Percentiles rank a stretch among this genome's conserved stretches.
Evolutionary conservation across 1,140 invertebrate species (phyloP).

Genomic region (Notospermus geniculatus): DNA sequence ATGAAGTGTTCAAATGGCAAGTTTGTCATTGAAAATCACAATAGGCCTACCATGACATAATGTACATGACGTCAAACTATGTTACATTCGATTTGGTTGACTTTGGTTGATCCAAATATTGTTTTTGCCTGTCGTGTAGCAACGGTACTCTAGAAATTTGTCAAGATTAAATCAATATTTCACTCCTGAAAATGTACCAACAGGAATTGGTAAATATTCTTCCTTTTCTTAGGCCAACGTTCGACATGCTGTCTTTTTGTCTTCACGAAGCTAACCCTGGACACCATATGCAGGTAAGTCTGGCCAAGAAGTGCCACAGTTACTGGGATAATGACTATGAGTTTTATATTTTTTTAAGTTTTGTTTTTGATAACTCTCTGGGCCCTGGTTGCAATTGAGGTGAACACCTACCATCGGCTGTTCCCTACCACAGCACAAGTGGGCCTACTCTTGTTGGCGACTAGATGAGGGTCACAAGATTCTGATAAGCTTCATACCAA

Average conservation of each 20-base stretch:
- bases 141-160: background rate
- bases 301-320: background rate
- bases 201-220: background rate
- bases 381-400: background rate
- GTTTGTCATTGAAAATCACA: too few relatives aligned
- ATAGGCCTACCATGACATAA: too few relatives aligned
- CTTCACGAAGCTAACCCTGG: constrained; percentile 56
- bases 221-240: constrained; percentile 34
- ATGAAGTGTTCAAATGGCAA: too few relatives aligned
- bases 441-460: too few relatives aligned
- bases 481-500: background rate
- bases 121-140: background rate
- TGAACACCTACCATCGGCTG: background rate
- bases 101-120: too few relatives aligned
- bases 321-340: background rate
- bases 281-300: constrained; percentile 53
- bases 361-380: too few relatives aligned
- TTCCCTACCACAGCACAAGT: too few relatives aligned
- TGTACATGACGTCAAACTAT: too few relatives aligned
- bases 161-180: too few relatives aligned
- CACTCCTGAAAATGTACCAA: background rate
- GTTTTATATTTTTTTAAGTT: constrained; percentile 1
- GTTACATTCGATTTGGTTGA: too few relatives aligned
- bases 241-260: constrained; percentile 48
- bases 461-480: too few relatives aligned